Conservation (phyloP, 2,888 invertebrate species). For the Pammene aurita region DNA sequence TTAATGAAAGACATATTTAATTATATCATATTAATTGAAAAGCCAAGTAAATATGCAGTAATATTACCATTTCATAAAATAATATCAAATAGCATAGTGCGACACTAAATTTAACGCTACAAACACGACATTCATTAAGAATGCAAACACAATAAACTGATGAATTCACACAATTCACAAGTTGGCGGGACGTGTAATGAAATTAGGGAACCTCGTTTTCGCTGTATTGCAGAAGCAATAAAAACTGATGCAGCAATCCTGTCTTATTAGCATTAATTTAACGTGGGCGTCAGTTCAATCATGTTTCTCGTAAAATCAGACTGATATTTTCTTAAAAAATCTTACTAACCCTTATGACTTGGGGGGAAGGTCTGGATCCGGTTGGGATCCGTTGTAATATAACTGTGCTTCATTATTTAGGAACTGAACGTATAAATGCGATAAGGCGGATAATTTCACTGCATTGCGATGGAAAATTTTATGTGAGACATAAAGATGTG, state of each 20-base stretch:
- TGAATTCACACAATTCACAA: constrained; percentile 26
- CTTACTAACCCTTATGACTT: constrained; percentile 9
- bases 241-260: constrained; percentile 39
- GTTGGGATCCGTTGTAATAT: no score
- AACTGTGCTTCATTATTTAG: constrained; percentile 5
- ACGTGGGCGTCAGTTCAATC: constrained; percentile 58
- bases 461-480: constrained; percentile 23
- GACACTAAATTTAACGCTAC: constrained; percentile 1
- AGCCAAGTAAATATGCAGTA: no score
- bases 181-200: constrained; percentile 18
- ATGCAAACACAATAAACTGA: constrained; percentile 24
- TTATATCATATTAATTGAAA: no score
- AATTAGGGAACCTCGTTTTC: constrained; percentile 15
- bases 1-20: no score
- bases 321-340: constrained; percentile 45
- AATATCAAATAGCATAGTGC: background rate
- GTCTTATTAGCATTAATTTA: constrained; percentile 54
- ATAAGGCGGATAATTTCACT: constrained; percentile 25
- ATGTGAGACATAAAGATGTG: constrained; percentile 24
- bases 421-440: constrained; percentile 11
- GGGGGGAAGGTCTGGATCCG: constrained; percentile 4
- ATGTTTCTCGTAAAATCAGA: constrained; percentile 49
- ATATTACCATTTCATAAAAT: background rate
- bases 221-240: constrained; percentile 17
- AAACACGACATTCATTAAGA: constrained; percentile 22